Evolutionary conservation across 2,797 vertebrate genomes (phyloP).

Genomic region (Emys orbicularis): DNA sequence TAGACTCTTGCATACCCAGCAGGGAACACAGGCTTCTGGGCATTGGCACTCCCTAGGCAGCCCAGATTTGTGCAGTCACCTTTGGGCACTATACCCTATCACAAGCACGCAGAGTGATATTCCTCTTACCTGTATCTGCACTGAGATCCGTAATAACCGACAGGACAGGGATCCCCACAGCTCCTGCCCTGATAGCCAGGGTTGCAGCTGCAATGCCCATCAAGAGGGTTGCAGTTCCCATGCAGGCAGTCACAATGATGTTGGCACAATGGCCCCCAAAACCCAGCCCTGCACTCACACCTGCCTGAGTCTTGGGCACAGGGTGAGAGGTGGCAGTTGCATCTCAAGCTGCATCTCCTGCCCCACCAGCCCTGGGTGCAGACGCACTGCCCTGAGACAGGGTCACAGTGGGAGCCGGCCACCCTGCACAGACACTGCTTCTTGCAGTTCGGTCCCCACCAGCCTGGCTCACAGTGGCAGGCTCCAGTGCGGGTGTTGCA

Average conservation of each 20-base stretch:
- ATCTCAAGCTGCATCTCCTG: slow-evolving; percentile 83
- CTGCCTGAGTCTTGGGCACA: slow-evolving; percentile 86
- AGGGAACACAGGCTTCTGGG: background rate
- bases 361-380: slow-evolving; percentile 91
- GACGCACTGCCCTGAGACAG: slow-evolving; percentile 85
- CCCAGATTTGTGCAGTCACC: background rate
- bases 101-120: rapidly evolving
- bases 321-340: slow-evolving; percentile 86
- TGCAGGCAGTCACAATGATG: slow-evolving; percentile 85
- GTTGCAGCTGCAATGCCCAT: slow-evolving; percentile 87
- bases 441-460: slow-evolving; percentile 87
- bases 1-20: background rate
- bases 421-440: slow-evolving; percentile 86
- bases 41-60: background rate
- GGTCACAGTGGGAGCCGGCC: slow-evolving; percentile 82
- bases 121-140: slow-evolving; percentile 85
- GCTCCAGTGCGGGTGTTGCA: slow-evolving; percentile 86
- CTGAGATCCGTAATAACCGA: slow-evolving; percentile 84
- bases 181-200: slow-evolving; percentile 85
- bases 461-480: slow-evolving; percentile 91
- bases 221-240: slow-evolving; percentile 81
- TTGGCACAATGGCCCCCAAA: slow-evolving; percentile 88
- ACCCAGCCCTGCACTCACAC: slow-evolving; percentile 85
- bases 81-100: background rate
- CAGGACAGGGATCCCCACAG: slow-evolving; percentile 84